Percentiles rank a stretch among this genome's conserved stretches.
phyloP scores from a whole-genome alignment of 1,140 invertebrate genomes.

The Ooceraea biroi region DNA sequence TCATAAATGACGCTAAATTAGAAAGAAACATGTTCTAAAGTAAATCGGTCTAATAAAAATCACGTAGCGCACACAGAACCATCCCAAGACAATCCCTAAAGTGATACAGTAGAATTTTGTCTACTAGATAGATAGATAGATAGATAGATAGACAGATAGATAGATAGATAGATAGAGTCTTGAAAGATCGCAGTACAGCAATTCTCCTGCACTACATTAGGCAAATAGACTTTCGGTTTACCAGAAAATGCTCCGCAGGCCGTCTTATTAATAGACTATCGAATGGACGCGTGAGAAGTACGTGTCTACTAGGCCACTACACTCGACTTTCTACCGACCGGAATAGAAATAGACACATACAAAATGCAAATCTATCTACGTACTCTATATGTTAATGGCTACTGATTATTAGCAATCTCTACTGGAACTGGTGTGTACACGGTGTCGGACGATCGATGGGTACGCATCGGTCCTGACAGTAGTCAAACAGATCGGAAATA shows the following conservation, averaged over 20 bases:
- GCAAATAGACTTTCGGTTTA: conserved; percentile 44
- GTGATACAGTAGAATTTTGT: background rate
- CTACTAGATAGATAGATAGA: background rate
- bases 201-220: conserved; percentile 16
- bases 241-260: conserved; percentile 42
- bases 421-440: conserved; percentile 16
- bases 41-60: conserved; percentile 11
- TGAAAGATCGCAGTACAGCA: background rate
- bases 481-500: conserved; percentile 33
- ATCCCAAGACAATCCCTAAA: background rate
- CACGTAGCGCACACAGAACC: conserved; percentile 2
- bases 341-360: conserved; percentile 51
- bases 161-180: no score
- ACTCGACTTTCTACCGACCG: conserved; percentile 17
- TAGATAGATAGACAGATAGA: background rate
- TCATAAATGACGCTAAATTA: conserved; percentile 3
- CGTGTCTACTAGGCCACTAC: conserved; percentile 29
- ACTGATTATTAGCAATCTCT: conserved; percentile 31
- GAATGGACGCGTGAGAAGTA: conserved; percentile 20
- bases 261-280: conserved; percentile 52
- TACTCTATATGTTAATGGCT: conserved; percentile 30
- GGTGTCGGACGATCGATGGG: conserved; percentile 16
- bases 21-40: background rate
- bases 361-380: conserved; percentile 35
- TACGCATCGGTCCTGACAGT: conserved; percentile 1